Base-by-base conservation (phyloP, 2,797 vertebrate genomes). In the Brotogeris chrysoptera region DNA sequence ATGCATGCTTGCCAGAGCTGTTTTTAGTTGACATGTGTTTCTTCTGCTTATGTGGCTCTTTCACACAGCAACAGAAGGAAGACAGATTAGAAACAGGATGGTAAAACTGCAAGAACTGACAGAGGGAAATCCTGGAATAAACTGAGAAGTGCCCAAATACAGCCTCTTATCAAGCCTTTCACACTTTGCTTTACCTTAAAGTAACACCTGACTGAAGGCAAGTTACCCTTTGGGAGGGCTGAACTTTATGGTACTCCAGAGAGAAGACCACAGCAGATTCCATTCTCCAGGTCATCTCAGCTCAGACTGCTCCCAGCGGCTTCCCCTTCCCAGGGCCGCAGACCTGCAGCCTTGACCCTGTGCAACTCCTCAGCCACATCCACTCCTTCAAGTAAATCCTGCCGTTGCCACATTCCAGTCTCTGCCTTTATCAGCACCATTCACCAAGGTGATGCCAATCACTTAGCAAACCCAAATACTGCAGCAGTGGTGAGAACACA, bases 41-140 rank as follows among this genome's bases (percentile, higher is more conserved):
- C 82, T 90, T 60, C 74, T 91, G 93, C 94, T 89, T 82, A 77
- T 1, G 6, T 69, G 88, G 64, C 69, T 93, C 81, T 57, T 87
- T 83, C 93, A 74, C 84, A 81, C 68, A 89, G 86, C 69, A 91
- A 64, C 86, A 93, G 79, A 94, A 92, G 74, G 78, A 36, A 94
- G 52, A 85, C 25, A 64, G 84, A 80, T 70, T 34, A 95, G 72
- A 77, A 82, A 85, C 0, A 9, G 43, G 78, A 73, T 47, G 73
- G 78, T 36, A 71, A 85, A 77, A 55, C 60, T 64, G 64, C 60
- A 87, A 76, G 86, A 88, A 76, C 39, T 1, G 16, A 83, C 1
- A 16, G 82, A 71, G 86, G 74, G 91, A 72, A 94, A 91, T 53
- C 88, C 78, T 85, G 65, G 71, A 89, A 95, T 71, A 89, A 92